A percentile compares a stretch with the other conserved stretches of the same genome.
Conservation (phyloP, 1,140 invertebrate genomes). For the Diploscapter pachys region DNA sequence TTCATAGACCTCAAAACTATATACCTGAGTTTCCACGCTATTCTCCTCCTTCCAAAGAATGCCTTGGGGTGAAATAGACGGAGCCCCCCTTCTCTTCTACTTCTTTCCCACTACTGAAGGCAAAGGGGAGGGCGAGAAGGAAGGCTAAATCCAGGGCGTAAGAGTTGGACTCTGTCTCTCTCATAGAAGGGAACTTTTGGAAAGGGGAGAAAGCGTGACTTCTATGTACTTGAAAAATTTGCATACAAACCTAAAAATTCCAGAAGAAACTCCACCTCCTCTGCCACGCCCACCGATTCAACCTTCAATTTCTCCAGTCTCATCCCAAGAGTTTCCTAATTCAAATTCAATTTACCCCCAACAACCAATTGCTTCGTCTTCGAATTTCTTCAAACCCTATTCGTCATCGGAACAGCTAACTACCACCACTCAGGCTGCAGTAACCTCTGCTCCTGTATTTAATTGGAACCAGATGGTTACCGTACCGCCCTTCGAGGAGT, state of each 20-base stretch:
- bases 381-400: neutral
- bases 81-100: too few relatives aligned
- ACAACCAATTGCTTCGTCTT: neutral
- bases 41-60: too few relatives aligned
- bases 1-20: too few relatives aligned
- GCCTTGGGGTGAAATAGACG: too few relatives aligned
- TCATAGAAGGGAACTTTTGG: too few relatives aligned
- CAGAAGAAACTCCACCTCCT: neutral
- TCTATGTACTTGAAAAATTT: conserved; percentile 1
- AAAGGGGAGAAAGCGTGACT: too few relatives aligned
- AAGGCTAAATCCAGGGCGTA: too few relatives aligned
- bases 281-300: neutral
- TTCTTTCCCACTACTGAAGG: too few relatives aligned
- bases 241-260: conserved; percentile 9
- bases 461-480: conserved; percentile 1
- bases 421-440: neutral
- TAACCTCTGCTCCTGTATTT: conserved; percentile 4
- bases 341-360: neutral
- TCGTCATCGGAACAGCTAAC: neutral
- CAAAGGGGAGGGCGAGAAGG: too few relatives aligned
- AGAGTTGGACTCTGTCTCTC: too few relatives aligned
- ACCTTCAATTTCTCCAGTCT: neutral
- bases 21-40: too few relatives aligned
- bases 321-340: too few relatives aligned
- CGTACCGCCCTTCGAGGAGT: conserved; percentile 2